Conservation (phyloP, 2,888 invertebrate genomes). For the Lapara coniferarum region DNA sequence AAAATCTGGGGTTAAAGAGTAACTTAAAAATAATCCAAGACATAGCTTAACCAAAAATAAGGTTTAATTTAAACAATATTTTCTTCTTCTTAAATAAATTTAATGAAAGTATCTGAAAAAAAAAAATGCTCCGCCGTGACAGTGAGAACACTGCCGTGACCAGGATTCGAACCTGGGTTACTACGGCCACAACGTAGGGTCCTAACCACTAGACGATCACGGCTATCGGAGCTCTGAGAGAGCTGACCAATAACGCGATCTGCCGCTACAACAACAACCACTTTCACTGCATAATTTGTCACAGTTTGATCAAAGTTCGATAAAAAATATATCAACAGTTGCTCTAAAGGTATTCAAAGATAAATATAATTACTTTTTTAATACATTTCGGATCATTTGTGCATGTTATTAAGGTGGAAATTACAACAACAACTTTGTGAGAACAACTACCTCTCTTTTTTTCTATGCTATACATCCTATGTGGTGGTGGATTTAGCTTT, state of each 20-base stretch:
- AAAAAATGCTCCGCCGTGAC: slow-evolving; percentile 40
- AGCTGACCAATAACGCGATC: background rate
- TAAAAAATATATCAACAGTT: background rate
- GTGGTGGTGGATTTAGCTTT: too few relatives aligned
- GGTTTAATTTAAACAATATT: too few relatives aligned
- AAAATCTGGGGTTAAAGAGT: too few relatives aligned
- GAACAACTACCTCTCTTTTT: too few relatives aligned
- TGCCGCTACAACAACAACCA: background rate
- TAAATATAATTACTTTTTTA: too few relatives aligned
- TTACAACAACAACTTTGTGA: too few relatives aligned
- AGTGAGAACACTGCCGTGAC: slow-evolving; percentile 63
- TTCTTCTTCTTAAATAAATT: too few relatives aligned
- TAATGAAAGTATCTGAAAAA: background rate
- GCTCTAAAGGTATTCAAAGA: background rate
- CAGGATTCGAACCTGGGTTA: slow-evolving; percentile 89
- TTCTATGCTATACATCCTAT: too few relatives aligned
- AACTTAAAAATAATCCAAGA: too few relatives aligned
- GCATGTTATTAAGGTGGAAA: too few relatives aligned
- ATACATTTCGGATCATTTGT: too few relatives aligned
- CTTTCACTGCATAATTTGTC: slow-evolving; percentile 7
- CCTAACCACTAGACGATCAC: slow-evolving; percentile 89
- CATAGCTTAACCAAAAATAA: too few relatives aligned
- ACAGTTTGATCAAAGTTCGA: background rate
- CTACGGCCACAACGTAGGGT: slow-evolving; percentile 91
- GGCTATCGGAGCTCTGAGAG: slow-evolving; percentile 54